These are phyloP conservation scores for Mystacides longicornis DNA, from an alignment of 2,888 invertebrate species.

Conservation along the genomic window DNA sequence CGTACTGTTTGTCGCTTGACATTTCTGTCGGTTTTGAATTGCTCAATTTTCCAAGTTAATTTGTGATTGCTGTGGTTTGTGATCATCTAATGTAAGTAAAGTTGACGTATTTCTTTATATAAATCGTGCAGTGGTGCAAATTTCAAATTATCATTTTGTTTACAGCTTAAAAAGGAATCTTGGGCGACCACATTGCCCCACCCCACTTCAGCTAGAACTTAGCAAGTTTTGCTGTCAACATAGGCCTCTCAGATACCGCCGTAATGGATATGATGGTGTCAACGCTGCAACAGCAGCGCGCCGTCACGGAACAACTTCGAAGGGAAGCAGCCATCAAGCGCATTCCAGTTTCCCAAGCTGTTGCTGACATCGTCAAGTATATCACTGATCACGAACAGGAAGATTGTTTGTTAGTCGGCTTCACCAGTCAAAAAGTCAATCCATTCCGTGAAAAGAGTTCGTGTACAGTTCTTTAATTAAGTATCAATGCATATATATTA, in stretches of 20 bases:
- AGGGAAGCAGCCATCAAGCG: conserved; percentile 85
- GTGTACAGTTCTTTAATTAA: conserved; percentile 78
- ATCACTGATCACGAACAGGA: conserved; percentile 87
- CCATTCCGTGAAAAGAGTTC: conserved; percentile 92
- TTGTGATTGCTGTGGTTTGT: no score
- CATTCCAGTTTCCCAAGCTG: conserved; percentile 82
- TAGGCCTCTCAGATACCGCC: conserved; percentile 84
- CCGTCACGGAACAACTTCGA: conserved; percentile 87
- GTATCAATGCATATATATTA: no score
- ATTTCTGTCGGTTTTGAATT: no score
- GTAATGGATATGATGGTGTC: conserved; percentile 92
- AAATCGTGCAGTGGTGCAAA: no score
- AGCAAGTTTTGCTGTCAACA: conserved; percentile 52
- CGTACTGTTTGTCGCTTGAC: no score
- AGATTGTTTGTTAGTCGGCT: conserved; percentile 88
- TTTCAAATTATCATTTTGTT: no score
- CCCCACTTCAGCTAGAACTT: conserved; percentile 26
- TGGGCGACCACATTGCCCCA: conserved; percentile 16
- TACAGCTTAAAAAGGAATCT: not conserved
- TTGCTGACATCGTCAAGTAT: conserved; percentile 85
- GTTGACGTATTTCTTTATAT: no score
- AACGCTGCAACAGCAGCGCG: conserved; percentile 88
- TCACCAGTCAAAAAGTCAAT: conserved; percentile 90
- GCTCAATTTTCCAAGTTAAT: no score
- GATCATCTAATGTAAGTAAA: no score